Evolutionary conservation across 2,113 vertebrate species (phyloP), one percentile per base, ranked within the genome.

Genomic region (Poecilia latipinna): DNA sequence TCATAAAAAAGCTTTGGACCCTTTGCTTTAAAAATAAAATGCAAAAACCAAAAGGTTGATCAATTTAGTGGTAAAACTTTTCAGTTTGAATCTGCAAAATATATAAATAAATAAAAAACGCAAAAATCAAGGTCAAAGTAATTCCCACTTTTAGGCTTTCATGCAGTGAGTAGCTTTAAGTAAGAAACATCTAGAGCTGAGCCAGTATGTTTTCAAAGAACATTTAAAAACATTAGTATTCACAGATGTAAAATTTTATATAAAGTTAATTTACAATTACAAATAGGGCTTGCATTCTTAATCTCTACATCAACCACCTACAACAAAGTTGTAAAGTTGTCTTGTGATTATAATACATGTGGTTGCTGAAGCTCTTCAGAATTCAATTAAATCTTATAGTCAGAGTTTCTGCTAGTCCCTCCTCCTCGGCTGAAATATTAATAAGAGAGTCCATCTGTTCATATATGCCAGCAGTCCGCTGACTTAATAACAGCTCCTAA

Each of bases 391-490:
- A 62, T 63, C 80, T 88, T 78, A 82, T 82, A 86, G 85, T 89
- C 87, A 88, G 79, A 87, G 88, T 85, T 82, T 26, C 63, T 37
- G 68, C 74, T 62, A 75, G 76, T 75, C 78, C 26, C 80, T 85
- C 87, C 65, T 84, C 88, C 76, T n/a, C 11, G 35, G 31, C 82
- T 89, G 80, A 87, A 89, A 88, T 90, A 89, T 90, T 89, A 91
- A 89, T 90, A 86, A 80, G 74, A 86, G 83, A 75, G 86, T 90
- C 89, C 87, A 90, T 92, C 88, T 90, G 89, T 86, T 89, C 83
- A 72, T 83, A 80, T 74, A 84, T 83, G 79, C 74, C 79, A 78
- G 78, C 74, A 75, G 75, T 83, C 79, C 64, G 32, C 81, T 79
- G 75, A 90, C 86, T 90, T 91, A 88, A 91, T 91, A 91, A 79